Evolutionary conservation across 2,797 vertebrate species (phyloP).

Genomic region (Phalanger gymnotis): DNA sequence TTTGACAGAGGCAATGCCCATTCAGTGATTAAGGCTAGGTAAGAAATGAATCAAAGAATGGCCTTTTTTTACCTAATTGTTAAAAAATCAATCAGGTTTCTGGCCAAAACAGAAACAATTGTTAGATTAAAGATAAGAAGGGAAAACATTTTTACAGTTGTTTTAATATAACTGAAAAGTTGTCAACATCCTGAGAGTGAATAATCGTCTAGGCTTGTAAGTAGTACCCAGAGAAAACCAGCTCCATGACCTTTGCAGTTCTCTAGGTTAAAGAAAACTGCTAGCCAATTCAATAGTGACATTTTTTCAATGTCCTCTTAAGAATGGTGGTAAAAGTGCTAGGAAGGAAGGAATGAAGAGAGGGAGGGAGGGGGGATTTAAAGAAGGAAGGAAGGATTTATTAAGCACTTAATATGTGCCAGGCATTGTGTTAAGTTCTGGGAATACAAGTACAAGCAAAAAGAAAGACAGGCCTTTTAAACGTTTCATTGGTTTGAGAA

Average conservation of each 20-base stretch:
- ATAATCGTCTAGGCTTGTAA: neutral
- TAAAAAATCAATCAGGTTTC: too few species aligned
- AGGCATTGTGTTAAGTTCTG: conserved; percentile 25
- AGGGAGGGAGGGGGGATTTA: neutral
- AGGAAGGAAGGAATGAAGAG: neutral
- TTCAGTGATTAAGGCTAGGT: too few species aligned
- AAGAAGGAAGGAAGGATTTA: conserved; percentile 1
- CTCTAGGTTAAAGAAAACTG: neutral
- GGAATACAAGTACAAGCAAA: neutral
- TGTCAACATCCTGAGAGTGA: neutral
- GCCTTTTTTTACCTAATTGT: too few species aligned
- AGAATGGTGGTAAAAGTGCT: neutral
- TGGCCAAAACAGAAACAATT: too few species aligned
- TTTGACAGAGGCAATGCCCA: too few species aligned
- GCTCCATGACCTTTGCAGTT: neutral
- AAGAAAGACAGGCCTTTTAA: neutral
- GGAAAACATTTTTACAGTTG: neutral
- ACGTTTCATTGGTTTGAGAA: neutral
- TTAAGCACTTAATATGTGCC: neutral
- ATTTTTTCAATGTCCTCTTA: neutral
- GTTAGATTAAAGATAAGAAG: neutral
- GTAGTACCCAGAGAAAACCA: neutral
- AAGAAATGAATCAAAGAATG: too few species aligned
- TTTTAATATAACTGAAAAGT: neutral
- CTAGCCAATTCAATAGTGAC: neutral